phyloP scores from a whole-genome alignment of 92 coral and sea anemone species.

The Actinostola sp. region DNA sequence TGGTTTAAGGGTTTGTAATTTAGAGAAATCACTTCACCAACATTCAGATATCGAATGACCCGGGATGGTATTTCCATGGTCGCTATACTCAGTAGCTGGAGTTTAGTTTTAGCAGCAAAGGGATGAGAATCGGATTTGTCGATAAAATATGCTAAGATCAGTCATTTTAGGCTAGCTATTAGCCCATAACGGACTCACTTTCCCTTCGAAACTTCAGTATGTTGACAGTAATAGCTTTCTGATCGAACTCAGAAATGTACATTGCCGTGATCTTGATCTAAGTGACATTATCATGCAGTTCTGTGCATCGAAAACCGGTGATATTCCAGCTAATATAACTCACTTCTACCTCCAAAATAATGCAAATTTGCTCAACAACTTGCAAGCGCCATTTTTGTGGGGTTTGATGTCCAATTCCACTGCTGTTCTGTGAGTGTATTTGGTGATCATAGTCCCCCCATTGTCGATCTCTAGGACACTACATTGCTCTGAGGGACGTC shows the following conservation, averaged over 20 bases:
- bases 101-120: background rate
- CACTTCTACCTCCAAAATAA: slow-evolving; percentile 10
- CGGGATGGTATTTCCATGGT: slow-evolving; percentile 8
- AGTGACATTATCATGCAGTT: slow-evolving; percentile 7
- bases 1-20: background rate
- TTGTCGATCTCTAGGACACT: slow-evolving; percentile 6
- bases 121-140: background rate
- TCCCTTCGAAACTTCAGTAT: background rate
- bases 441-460: background rate
- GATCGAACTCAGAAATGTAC: background rate
- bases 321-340: background rate
- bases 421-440: background rate
- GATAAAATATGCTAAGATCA: background rate
- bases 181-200: background rate
- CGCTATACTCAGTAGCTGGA: background rate
- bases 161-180: slow-evolving; percentile 1
- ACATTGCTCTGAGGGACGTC: background rate
- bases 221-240: slow-evolving; percentile 15
- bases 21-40: background rate
- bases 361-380: slow-evolving; percentile 7
- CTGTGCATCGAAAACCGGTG: slow-evolving; percentile 27
- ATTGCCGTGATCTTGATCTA: slow-evolving; percentile 6
- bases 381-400: slow-evolving; percentile 6
- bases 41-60: slow-evolving; percentile 27
- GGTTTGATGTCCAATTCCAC: background rate